These are phyloP conservation scores for Scartelaos histophorus DNA, from an alignment of 2,113 vertebrate genomes.

Conservation along the genomic window DNA sequence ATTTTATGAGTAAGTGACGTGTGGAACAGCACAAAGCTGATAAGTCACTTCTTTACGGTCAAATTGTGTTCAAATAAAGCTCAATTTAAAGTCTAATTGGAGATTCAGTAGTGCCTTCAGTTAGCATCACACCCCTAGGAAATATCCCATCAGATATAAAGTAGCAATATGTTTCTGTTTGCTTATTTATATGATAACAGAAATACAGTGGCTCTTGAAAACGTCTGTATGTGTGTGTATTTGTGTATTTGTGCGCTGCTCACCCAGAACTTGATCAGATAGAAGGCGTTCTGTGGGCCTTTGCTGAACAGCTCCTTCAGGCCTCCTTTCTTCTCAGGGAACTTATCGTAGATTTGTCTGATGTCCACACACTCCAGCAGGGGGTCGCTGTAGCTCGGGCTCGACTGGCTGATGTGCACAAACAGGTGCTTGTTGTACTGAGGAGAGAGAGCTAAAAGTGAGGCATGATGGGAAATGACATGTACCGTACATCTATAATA, in stretches of 20 bases:
- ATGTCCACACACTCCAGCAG: constrained; percentile 97
- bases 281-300: constrained; percentile 95
- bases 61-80: no score
- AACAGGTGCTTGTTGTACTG: constrained; percentile 99
- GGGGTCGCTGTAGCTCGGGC: constrained; percentile 91
- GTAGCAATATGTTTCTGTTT: not conserved
- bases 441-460: not conserved
- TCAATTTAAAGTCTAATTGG: no score
- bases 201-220: not conserved
- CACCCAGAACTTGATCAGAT: constrained; percentile 99
- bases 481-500: not conserved
- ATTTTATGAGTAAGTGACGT: no score
- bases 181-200: not conserved
- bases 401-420: constrained; percentile 93
- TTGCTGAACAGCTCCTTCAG: constrained; percentile 96
- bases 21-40: no score
- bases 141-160: no score
- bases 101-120: no score
- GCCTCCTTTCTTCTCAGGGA: constrained; percentile 98
- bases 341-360: constrained; percentile 98
- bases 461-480: not conserved
- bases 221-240: not conserved
- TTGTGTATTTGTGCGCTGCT: constrained; percentile 68
- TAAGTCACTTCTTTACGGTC: no score
- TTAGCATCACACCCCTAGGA: no score